Evolutionary conservation across 2,888 invertebrate species (phyloP), one percentile per base, ranked within the genome.

Genomic region (Mimachlamys varia): DNA sequence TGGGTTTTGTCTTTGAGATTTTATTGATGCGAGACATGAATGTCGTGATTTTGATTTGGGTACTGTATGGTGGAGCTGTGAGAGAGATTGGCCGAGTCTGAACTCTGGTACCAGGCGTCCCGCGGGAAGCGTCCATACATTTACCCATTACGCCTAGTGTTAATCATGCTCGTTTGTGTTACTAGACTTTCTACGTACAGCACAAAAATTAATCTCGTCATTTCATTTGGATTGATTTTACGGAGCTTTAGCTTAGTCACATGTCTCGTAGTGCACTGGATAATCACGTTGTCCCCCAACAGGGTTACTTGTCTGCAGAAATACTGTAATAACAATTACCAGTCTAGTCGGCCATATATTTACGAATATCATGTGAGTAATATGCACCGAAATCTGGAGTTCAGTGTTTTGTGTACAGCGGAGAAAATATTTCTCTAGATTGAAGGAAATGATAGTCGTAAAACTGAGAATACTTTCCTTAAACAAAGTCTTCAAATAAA

Each of bases 161-260:
- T 76, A 33, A 76, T 76, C 76, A 76, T 76, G 76, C 76, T 76
- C 76, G 27, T 76, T 76, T 76, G 27, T 33, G 76, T 76, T 76
- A 76, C 76, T 62, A 62, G 27, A 76, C 27, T 76, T 33, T 76
- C 76, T 27, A 76, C 76, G 33, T 76, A 76, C 27, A 76, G 76
- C 27, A 22, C 33, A 33, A 33, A 58, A 76, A 76, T 76, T 76
- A 76, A 33, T 76, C 76, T 76, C 15, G 2, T 76, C 76, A 76
- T 76, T 76, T 76, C 76, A 76, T 76, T 76, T 76, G 27, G 27
- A 76, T 76, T 76, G 76, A 76, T 76, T 76, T 76, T 76, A 12
- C 76, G 12, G 27, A 27, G 27, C 76, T 76, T 76, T 27, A 7
- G 7, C 13, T 76, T 76, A 76, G 76, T 76, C 62, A 62, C 62